Evolutionary conservation across 2,888 invertebrate species (phyloP).

Genomic region (Uropetala carovei): DNA sequence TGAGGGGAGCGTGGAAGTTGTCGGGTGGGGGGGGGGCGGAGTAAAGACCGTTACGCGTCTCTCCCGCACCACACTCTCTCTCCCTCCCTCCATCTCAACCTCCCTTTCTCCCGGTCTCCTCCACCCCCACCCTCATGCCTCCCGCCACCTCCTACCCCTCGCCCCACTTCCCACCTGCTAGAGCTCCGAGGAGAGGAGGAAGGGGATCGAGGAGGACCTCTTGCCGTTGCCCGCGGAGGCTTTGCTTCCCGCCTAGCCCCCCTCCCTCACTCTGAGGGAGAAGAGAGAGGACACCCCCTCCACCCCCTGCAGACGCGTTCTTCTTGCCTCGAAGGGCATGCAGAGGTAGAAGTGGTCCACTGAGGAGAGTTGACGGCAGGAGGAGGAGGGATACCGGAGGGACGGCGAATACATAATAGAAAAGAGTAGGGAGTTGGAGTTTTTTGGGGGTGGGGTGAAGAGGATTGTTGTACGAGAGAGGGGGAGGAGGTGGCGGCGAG

Average conservation of each 20-base stretch:
- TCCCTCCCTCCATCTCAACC: slow-evolving; percentile 35
- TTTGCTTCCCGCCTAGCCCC: too few species aligned
- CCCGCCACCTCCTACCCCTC: not conserved
- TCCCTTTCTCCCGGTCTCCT: slow-evolving; percentile 13
- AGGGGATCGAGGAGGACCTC: slow-evolving; percentile 1
- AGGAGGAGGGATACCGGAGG: not conserved
- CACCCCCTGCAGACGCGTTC: too few species aligned
- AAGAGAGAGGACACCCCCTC: too few species aligned
- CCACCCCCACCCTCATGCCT: not conserved
- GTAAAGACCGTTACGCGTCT: slow-evolving; percentile 58
- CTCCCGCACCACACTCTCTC: slow-evolving; percentile 35
- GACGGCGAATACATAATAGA: too few species aligned
- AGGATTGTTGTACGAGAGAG: not conserved
- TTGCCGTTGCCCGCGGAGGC: too few species aligned
- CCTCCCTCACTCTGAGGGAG: too few species aligned
- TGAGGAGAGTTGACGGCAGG: not conserved
- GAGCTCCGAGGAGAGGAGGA: not conserved
- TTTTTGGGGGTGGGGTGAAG: too few species aligned
- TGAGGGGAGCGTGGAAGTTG: not conserved
- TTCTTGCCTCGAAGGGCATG: not conserved
- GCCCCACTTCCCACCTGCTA: slow-evolving; percentile 19
- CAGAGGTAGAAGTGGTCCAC: not conserved
- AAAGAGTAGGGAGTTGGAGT: too few species aligned
- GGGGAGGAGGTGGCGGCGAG: not conserved
- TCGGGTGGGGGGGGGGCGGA: not conserved